Base-by-base conservation (phyloP, 2,888 invertebrate species). In the Orthosia incerta region DNA sequence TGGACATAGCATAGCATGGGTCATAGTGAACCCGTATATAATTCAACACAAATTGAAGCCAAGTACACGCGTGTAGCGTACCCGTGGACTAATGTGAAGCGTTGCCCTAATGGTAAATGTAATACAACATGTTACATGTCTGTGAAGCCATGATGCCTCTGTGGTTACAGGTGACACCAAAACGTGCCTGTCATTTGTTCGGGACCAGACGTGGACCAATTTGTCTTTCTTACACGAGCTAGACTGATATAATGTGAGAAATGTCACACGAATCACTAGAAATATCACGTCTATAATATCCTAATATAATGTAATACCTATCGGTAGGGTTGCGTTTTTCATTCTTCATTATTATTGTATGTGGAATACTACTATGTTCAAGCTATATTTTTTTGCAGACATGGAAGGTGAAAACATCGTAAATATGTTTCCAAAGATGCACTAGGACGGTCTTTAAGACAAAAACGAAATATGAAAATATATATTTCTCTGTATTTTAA, bases 131-230 rank as follows among this genome's bases (percentile, higher is more conserved):
- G 26, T 67, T 61, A 62, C 73, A 62, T 50, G 45, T 45, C 20
- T 26, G 48, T 55, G 46, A 59, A 61, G 76, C 62, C 56, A 48
- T 69, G 18, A 80, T 68, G 23, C 46, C 20, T 63, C 51, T 81
- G 84, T 66, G 81, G 81, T 80, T 53, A 66, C 81, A 51, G 61
- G 62, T 71, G 81, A 66, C 81, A 66, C 59, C 60, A 69, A 80
- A 80, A 81, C 61, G 62, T 68, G 81, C 31, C 59, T 31, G 62
- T 80, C 84, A 80, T 80, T 71, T 70, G 63, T 79, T 74, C 46
- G 15, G 53, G 20, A 53, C 56, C 69, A 83, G 72, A 73, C 64
- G 20, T 46, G 26, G 12, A 26, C 61, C 56, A 48, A 71, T 80
- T 60, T 71, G 57, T 66, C 65, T 31, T 51, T 31, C 16, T 13